These are phyloP conservation scores for Caenorhabditis sp. DNA, from an alignment of 2,888 invertebrate genomes.

Conservation along the genomic window DNA sequence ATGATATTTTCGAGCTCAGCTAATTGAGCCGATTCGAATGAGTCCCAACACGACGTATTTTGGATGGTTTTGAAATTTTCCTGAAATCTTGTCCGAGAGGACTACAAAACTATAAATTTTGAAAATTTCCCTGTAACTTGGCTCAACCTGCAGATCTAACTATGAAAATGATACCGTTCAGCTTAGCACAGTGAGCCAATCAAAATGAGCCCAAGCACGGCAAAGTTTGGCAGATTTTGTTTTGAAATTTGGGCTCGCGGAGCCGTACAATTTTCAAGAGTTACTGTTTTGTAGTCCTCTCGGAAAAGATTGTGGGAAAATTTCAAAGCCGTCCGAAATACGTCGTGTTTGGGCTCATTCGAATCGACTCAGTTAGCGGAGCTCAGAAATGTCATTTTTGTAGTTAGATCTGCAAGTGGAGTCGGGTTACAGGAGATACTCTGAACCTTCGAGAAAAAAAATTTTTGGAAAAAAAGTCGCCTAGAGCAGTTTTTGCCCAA, in stretches of 20 bases:
- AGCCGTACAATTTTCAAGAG: background rate
- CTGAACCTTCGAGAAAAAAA: too few relatives aligned
- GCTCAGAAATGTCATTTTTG: background rate
- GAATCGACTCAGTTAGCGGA: background rate
- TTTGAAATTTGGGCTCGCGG: too few relatives aligned
- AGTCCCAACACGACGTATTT: background rate
- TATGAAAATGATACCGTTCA: too few relatives aligned
- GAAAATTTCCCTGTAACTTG: background rate
- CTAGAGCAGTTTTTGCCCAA: too few relatives aligned
- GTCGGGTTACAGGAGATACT: background rate
- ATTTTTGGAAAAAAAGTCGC: too few relatives aligned
- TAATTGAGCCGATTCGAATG: background rate
- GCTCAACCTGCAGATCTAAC: background rate
- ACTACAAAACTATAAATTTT: too few relatives aligned
- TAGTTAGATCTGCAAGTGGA: background rate
- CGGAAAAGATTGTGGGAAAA: too few relatives aligned
- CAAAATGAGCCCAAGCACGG: background rate
- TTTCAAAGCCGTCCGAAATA: too few relatives aligned
- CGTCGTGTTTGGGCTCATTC: conserved; percentile 3
- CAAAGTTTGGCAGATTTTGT: background rate
- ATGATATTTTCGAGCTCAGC: background rate
- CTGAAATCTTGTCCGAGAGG: too few relatives aligned
- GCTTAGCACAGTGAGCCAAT: background rate
- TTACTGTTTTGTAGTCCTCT: too few relatives aligned
- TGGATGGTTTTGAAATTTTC: background rate